Base-by-base conservation (phyloP, 2,888 invertebrate genomes). In the Toxonevra muliebris region DNA sequence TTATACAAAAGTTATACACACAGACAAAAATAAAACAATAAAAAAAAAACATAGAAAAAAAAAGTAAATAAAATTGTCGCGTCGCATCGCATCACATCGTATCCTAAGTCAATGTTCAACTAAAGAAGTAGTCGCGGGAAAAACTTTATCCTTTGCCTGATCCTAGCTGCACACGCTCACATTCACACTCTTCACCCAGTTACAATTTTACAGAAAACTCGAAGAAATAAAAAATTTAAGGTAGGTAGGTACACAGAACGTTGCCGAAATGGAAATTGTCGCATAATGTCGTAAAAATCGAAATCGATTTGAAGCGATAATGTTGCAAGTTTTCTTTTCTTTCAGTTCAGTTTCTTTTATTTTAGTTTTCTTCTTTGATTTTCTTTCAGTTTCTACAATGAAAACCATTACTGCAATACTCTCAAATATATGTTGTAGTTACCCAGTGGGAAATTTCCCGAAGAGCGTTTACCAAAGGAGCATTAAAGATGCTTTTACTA, bases 251-350 rank as follows among this genome's bases (percentile, higher is more conserved):
- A 53, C 41, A 58, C 60, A 58, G 17, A 53, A 59, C 59, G 65
- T 59, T 65, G 65, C 58, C 59, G 65, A 65, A 67, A 79, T 77
- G 75, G 72, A 74, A 78, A 76, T 77, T 74, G 72, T 73, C 71
- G 74, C 72, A 72, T 71, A 78, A 78, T 77, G 79, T 78, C 79
- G 79, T 78, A 76, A 79, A 71, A 79, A 79, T 78, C 78, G 76
- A 73, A 73, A 74, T 76, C 63, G 66, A 73, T 66, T 70, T 73
- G 68, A 73, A 76, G 72, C 76, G 76, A 75, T 79, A 78, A 79
- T 74, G 73, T 72, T 62, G 68, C 73, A 73, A 78, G 76, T 68
- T 77, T 72, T 30, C 30, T 30, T 30, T 63, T 58, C 50, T 62
- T 45, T 65, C 55, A 52, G 40, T 63, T 54, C 15, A 45, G n/a